Evolutionary conservation across 2,113 vertebrate genomes (phyloP).

Genomic region (Colistium nudipinnis): DNA sequence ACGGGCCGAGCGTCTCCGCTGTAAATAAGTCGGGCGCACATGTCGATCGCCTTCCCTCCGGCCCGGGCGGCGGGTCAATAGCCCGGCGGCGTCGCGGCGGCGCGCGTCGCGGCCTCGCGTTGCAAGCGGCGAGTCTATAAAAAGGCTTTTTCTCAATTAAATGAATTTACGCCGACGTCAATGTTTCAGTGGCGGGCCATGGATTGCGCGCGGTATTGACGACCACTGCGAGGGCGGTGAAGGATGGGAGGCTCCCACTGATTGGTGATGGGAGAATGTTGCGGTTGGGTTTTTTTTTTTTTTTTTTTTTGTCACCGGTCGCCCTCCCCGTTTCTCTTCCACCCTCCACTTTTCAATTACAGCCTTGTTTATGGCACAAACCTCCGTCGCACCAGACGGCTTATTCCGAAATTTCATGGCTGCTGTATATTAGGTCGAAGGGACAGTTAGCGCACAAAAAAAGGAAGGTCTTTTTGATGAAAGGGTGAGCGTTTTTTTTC

Average conservation of each 20-base stretch:
- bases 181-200: slow-evolving; percentile 53
- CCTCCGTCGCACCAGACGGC: too few relatives aligned
- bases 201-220: slow-evolving; percentile 51
- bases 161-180: slow-evolving; percentile 65
- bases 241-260: not conserved
- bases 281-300: slow-evolving; percentile 1
- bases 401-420: too few relatives aligned
- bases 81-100: slow-evolving; percentile 36
- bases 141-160: slow-evolving; percentile 58
- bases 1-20: slow-evolving; percentile 39
- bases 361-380: not conserved
- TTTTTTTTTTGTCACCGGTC: slow-evolving; percentile 21
- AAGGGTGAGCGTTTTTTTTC: too few relatives aligned
- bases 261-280: slow-evolving; percentile 5
- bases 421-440: too few relatives aligned
- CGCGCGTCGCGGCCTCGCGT: slow-evolving; percentile 37
- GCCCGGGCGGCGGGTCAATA: slow-evolving; percentile 46
- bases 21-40: not conserved
- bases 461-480: too few relatives aligned
- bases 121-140: slow-evolving; percentile 30
- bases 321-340: not conserved
- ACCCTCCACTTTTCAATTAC: not conserved
- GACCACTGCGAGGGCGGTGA: slow-evolving; percentile 21
- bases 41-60: slow-evolving; percentile 40
- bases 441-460: too few relatives aligned